Conservation (phyloP, 2,797 vertebrate genomes). For the Ptychobarbus kaznakovi region DNA sequence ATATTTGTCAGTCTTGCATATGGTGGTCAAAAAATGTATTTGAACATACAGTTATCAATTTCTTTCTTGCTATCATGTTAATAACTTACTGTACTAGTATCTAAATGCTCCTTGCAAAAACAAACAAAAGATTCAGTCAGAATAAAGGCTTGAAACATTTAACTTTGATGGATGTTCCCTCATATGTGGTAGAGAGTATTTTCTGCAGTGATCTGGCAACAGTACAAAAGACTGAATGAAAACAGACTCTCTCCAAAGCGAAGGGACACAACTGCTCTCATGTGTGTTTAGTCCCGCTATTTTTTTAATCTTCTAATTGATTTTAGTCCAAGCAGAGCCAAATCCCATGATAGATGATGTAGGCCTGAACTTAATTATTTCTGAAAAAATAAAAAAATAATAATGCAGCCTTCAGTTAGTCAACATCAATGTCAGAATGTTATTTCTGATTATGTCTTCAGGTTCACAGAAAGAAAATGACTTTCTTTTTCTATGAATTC, state of each 20-base stretch:
- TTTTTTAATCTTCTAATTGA: slow-evolving; percentile 15
- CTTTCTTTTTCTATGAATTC: neutral
- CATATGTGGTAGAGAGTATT: slow-evolving; percentile 41
- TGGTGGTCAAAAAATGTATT: neutral
- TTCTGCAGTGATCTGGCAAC: slow-evolving; percentile 47
- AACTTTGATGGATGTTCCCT: slow-evolving; percentile 42
- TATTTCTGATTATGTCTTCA: neutral
- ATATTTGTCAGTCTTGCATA: neutral
- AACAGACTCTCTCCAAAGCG: slow-evolving; percentile 3
- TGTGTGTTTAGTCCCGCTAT: neutral
- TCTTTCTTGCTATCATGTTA: neutral
- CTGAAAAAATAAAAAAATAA: neutral
- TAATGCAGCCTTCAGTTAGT: neutral
- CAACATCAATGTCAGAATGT: neutral
- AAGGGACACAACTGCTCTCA: slow-evolving; percentile 19
- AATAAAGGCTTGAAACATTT: slow-evolving; percentile 5
- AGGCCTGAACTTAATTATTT: slow-evolving; percentile 3
- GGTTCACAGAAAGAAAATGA: neutral
- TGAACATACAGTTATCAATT: neutral
- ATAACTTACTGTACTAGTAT: neutral
- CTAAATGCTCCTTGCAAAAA: neutral
- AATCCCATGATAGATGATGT: slow-evolving; percentile 1
- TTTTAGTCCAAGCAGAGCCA: slow-evolving; percentile 11
- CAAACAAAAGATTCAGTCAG: neutral
- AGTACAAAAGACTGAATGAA: slow-evolving; percentile 26